Conservation (phyloP, 1,140 invertebrate genomes). For the Amphibalanus amphitrite region DNA sequence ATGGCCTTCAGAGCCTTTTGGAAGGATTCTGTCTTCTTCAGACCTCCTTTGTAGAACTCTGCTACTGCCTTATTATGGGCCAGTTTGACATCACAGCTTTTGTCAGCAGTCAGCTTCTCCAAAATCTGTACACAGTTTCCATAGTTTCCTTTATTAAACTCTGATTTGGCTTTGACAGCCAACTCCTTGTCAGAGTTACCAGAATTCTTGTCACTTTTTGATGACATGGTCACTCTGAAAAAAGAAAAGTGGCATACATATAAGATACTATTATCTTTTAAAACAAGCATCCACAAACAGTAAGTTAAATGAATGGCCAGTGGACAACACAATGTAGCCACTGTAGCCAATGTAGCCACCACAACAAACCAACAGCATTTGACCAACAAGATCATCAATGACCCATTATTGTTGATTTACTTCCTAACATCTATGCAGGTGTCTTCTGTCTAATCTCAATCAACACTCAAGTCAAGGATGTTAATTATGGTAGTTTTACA, state of each 20-base stretch:
- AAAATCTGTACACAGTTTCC: conserved; percentile 24
- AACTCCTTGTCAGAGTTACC: background rate
- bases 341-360: background rate
- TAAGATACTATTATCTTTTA: background rate
- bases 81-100: conserved; percentile 46
- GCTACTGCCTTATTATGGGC: conserved; percentile 50
- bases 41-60: conserved; percentile 48
- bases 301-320: no score
- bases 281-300: background rate
- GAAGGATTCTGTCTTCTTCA: conserved; percentile 37
- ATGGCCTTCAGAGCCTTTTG: background rate
- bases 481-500: no score
- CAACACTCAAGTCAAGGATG: background rate
- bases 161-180: background rate
- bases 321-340: no score
- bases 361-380: background rate
- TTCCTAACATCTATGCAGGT: background rate
- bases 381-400: background rate
- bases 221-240: background rate
- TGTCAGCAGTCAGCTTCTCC: conserved; percentile 37
- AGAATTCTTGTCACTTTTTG: background rate
- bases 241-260: background rate
- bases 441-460: background rate
- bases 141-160: background rate
- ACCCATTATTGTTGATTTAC: background rate